Conservation (phyloP, 92 coral and sea anemone genomes). For the Parazoanthus swiftii region DNA sequence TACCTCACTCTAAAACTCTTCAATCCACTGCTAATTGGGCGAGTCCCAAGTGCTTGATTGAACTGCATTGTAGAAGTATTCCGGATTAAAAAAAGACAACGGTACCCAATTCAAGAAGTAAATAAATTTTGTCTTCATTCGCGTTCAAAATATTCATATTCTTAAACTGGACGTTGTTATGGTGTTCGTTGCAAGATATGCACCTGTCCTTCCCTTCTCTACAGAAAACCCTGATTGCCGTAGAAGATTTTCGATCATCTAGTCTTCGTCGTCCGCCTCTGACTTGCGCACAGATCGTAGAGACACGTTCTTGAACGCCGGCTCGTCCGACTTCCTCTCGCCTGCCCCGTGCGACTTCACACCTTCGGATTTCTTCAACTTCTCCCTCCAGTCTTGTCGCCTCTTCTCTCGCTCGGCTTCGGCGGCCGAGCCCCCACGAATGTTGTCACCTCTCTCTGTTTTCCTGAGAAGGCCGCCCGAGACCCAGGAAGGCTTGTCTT, state of each 20-base stretch:
- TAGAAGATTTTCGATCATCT: neutral
- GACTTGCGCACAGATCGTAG: conserved; percentile 45
- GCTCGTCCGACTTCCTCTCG: conserved; percentile 27
- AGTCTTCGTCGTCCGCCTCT: conserved; percentile 42
- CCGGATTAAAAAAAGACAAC: too few relatives aligned
- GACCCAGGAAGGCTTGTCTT: conserved; percentile 35
- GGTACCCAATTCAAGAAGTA: neutral
- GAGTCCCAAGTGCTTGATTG: neutral
- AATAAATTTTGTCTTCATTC: neutral
- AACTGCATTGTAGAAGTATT: neutral
- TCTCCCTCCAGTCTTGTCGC: conserved; percentile 86
- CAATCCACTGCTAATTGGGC: neutral
- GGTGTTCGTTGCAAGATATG: neutral
- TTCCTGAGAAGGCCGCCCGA: conserved; percentile 30
- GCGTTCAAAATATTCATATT: neutral
- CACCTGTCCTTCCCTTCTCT: neutral
- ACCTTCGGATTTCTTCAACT: conserved; percentile 61
- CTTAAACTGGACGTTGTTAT: neutral
- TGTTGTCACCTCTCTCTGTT: conserved; percentile 40
- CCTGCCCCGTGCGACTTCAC: conserved; percentile 13
- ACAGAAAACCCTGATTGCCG: conserved; percentile 10
- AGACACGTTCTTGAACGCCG: conserved; percentile 40
- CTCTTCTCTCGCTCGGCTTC: conserved; percentile 57
- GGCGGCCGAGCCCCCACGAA: conserved; percentile 36
- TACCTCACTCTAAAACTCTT: neutral